Evolutionary conservation across 2,888 invertebrate genomes (phyloP).

Genomic region (Acanthopleura granulata): DNA sequence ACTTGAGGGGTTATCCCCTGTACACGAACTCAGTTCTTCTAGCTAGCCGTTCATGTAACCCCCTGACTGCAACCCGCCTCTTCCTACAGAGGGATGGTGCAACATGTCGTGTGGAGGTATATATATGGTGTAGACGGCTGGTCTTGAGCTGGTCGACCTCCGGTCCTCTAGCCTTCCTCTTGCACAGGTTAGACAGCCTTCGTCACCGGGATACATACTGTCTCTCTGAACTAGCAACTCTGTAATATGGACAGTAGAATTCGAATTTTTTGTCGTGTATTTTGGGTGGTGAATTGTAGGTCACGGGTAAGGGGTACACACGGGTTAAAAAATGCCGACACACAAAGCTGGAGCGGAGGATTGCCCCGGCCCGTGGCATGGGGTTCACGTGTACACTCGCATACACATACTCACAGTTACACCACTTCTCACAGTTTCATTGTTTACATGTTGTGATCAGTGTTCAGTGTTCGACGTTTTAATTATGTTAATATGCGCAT

Average conservation of each 20-base stretch:
- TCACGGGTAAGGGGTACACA: conserved; percentile 11
- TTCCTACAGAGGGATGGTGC: no score
- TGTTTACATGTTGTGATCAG: not conserved
- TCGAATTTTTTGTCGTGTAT: not conserved
- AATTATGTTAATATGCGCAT: conserved; percentile 12
- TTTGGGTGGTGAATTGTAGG: conserved; percentile 17
- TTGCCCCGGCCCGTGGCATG: not conserved
- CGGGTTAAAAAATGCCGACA: not conserved
- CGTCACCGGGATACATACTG: not conserved
- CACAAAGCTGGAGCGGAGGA: not conserved
- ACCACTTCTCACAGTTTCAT: not conserved
- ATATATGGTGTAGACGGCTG: no score
- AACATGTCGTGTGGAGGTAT: no score
- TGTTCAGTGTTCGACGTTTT: not conserved
- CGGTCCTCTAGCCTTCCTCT: no score
- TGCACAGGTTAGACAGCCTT: not conserved
- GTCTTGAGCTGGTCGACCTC: no score
- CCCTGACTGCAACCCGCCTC: no score
- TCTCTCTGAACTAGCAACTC: not conserved
- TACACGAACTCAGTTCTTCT: no score
- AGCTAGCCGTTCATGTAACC: no score
- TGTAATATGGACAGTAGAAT: conserved; percentile 8
- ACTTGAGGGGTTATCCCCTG: no score
- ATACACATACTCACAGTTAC: not conserved
- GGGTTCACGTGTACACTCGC: not conserved